Conservation (phyloP, 2,888 invertebrate genomes). For the Andrena marginata region DNA sequence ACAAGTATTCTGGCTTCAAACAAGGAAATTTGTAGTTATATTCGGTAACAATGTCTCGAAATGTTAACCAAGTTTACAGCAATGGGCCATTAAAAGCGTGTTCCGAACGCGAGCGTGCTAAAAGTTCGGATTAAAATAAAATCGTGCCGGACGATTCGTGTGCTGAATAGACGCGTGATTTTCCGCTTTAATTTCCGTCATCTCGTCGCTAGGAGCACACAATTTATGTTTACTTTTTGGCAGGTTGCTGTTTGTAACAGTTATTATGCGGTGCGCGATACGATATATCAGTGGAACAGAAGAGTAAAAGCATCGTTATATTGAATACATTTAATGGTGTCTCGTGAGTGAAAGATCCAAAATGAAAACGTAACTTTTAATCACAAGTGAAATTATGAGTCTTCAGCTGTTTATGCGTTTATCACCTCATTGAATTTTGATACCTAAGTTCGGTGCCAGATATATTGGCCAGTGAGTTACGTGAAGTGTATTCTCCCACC, state of each 20-base stretch:
- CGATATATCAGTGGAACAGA: neutral
- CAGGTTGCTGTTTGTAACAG: neutral
- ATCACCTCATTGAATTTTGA: no score
- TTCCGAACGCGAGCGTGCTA: neutral
- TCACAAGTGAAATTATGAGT: neutral
- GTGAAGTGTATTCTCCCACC: no score
- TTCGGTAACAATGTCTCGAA: slow-evolving; percentile 31
- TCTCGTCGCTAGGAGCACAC: neutral
- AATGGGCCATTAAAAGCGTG: slow-evolving; percentile 20
- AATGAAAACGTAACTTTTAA: neutral
- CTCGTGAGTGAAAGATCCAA: neutral
- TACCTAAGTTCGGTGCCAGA: no score
- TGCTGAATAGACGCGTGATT: neutral
- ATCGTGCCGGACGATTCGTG: slow-evolving; percentile 4
- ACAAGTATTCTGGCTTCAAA: no score
- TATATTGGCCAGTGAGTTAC: no score
- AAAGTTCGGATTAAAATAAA: slow-evolving; percentile 50
- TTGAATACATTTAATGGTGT: neutral
- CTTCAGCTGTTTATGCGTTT: neutral
- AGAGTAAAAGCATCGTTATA: neutral
- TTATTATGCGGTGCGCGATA: neutral
- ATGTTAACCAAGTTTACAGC: slow-evolving; percentile 40
- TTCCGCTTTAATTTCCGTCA: slow-evolving; percentile 30
- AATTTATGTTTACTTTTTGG: slow-evolving; percentile 7
- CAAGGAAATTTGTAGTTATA: neutral